Evolutionary conservation across 2,113 vertebrate genomes (phyloP).

Genomic region (Callopanchax toddi): DNA sequence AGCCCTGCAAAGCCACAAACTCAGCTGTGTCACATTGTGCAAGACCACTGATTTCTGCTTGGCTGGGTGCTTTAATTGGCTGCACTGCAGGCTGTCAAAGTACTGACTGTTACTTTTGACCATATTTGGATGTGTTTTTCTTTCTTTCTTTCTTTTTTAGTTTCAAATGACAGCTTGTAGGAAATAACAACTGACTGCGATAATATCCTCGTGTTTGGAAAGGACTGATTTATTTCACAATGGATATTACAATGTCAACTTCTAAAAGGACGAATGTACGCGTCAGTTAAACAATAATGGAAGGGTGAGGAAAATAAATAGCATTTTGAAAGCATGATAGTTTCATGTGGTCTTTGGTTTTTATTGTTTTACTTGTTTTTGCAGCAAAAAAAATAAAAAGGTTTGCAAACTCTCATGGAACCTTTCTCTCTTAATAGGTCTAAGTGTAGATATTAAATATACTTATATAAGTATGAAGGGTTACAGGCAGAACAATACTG

Average conservation of each 20-base stretch:
- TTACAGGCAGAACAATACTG: conserved; percentile 30
- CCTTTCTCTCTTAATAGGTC: conserved; percentile 9
- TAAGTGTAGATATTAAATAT: conserved; percentile 8
- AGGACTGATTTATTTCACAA: conserved; percentile 8
- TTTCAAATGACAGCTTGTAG: conserved; percentile 44
- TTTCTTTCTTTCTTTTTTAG: conserved; percentile 9
- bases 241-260: conserved; percentile 22
- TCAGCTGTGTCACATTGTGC: conserved; percentile 55
- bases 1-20: conserved; percentile 43
- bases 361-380: conserved; percentile 11
- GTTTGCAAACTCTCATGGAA: conserved; percentile 12
- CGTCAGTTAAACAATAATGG: conserved; percentile 2
- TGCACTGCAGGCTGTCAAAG: conserved; percentile 65
- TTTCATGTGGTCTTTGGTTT: neutral
- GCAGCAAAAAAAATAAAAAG: neutral
- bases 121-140: conserved; percentile 44
- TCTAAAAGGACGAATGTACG: neutral
- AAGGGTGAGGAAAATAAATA: neutral
- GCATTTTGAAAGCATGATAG: neutral
- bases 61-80: conserved; percentile 68
- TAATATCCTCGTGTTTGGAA: conserved; percentile 14
- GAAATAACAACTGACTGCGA: conserved; percentile 27
- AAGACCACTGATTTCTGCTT: conserved; percentile 61
- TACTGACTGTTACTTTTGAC: conserved; percentile 50
- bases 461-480: conserved; percentile 28